Evolutionary conservation across 2,797 vertebrate genomes (phyloP), one percentile per base, ranked within the genome.

Genomic region (Chelonia mydas): DNA sequence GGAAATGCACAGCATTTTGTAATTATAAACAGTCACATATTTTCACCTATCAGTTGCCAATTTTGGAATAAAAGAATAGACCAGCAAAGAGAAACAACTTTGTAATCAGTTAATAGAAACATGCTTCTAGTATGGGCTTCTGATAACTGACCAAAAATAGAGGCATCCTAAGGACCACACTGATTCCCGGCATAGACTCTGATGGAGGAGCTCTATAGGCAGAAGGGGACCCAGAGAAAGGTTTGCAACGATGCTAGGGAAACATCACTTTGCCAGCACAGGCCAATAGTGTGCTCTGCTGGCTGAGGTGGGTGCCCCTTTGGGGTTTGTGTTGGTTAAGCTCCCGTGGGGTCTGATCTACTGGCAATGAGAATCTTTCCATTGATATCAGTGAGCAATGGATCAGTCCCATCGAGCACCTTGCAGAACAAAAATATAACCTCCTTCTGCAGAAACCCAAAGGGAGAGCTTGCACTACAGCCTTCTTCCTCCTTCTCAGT

Each of bases 91-190:
- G 95, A 97, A 97, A 96, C 80, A 95, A 96, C 94, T 95, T 96
- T 97, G 96, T 96, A 97, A 97, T 97, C 96, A 96, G 93, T 95
- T 97, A 97, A 88, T 86, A 95, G 94, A 95, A 97, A 96, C 95
- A 96, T 15, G 84, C 78, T 97, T 96, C 92, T 88, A 92, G 86
- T 74, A 91, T 88, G 89, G 93, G 95, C 93, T 96, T 93, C 96
- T 94, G 95, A 95, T 95, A 97, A 96, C 90, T 93, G 95, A 97
- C 96, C 95, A 97, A 97, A 96, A 94, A 74, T 5, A 84, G 87
- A 89, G 92, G 81, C 94, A 55, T 95, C 92, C 61, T 81, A 93
- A 83, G 94, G 89, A 86, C 89, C 93, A 41, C 6, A 88, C 54
- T 96, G 57, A 87, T 83, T 90, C 78, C 86, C 93, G 94, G 93